phyloP scores from a whole-genome alignment of 2,113 vertebrate species.

The Manacus vitellinus region DNA sequence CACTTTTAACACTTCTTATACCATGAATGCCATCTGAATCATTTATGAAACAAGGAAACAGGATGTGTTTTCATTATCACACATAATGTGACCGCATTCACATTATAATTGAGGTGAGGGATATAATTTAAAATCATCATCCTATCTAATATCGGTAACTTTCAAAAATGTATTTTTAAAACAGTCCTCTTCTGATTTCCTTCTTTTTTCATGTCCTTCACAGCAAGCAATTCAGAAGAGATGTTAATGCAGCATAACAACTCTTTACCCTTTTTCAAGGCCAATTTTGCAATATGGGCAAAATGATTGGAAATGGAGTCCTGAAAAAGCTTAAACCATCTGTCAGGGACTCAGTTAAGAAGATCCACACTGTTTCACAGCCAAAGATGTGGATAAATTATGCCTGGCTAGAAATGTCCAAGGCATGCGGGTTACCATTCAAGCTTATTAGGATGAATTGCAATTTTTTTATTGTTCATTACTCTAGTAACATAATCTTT shows the following conservation, averaged over 20 bases:
- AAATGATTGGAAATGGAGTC: slow-evolving; percentile 79
- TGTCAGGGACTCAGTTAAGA: slow-evolving; percentile 81
- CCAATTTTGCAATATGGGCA: slow-evolving; percentile 83
- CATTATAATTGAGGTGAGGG: slow-evolving; percentile 25
- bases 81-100: slow-evolving; percentile 7
- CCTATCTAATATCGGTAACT: slow-evolving; percentile 15
- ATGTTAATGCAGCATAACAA: slow-evolving; percentile 78
- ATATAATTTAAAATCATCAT: slow-evolving; percentile 25
- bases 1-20: slow-evolving; percentile 28
- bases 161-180: slow-evolving; percentile 50
- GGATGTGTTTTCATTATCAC: slow-evolving; percentile 53
- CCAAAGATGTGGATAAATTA: slow-evolving; percentile 81
- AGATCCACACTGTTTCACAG: slow-evolving; percentile 78
- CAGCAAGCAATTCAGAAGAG: slow-evolving; percentile 75
- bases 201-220: slow-evolving; percentile 76
- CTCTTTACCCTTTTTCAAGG: slow-evolving; percentile 82
- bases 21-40: background rate
- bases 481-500: slow-evolving; percentile 66
- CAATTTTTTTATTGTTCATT: slow-evolving; percentile 70
- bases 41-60: slow-evolving; percentile 27
- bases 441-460: slow-evolving; percentile 77
- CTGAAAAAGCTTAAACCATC: slow-evolving; percentile 82
- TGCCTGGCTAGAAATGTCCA: slow-evolving; percentile 74
- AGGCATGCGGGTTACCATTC: slow-evolving; percentile 70
- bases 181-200: slow-evolving; percentile 52